These are phyloP conservation scores for Apoda limacodes DNA, from an alignment of 2,888 invertebrate genomes.

Conservation along the genomic window DNA sequence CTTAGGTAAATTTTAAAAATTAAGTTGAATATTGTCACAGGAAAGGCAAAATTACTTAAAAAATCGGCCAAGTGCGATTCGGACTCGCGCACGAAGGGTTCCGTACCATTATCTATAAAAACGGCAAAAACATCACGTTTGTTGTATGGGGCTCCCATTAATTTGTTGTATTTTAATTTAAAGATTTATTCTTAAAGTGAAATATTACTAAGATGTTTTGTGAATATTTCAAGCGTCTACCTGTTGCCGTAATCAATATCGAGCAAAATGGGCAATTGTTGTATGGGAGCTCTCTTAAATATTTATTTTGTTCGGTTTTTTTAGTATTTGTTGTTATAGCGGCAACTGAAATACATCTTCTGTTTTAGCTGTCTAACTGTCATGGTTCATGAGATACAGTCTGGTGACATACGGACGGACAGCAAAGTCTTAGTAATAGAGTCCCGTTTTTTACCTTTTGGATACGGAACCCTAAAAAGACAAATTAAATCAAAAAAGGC, in stretches of 20 bases:
- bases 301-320: not conserved
- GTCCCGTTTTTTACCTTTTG: too few species aligned
- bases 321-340: not conserved
- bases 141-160: conserved; percentile 23
- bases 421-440: too few species aligned
- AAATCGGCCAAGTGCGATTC: too few species aligned
- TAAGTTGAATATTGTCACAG: too few species aligned
- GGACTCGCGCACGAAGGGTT: too few species aligned
- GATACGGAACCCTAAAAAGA: too few species aligned
- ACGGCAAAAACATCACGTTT: not conserved
- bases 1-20: too few species aligned
- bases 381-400: not conserved
- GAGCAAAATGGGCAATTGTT: not conserved
- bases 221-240: not conserved
- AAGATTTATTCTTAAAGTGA: not conserved
- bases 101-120: too few species aligned
- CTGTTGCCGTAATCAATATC: not conserved
- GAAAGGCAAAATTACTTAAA: too few species aligned
- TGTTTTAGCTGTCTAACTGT: not conserved
- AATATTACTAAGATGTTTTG: not conserved
- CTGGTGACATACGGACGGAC: not conserved
- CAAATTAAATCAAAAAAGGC: too few species aligned
- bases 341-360: not conserved
- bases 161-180: conserved; percentile 1
- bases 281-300: not conserved